These are phyloP conservation scores for Montipora capitata DNA, from an alignment of 92 coral and sea anemone species.

Conservation along the genomic window DNA sequence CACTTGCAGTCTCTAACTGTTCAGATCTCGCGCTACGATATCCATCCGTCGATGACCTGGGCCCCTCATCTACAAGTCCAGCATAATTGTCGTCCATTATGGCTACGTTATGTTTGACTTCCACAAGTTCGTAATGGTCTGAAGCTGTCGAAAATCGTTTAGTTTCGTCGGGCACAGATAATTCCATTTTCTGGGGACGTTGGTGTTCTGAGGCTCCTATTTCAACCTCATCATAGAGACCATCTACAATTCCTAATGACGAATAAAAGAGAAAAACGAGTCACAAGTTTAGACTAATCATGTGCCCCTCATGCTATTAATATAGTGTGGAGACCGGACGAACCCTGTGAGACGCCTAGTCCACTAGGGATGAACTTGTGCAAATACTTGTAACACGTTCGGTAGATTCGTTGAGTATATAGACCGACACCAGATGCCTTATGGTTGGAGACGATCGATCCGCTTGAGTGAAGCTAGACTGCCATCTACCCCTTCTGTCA, in stretches of 20 bases:
- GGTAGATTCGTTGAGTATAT: too few species aligned
- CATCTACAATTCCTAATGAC: not conserved
- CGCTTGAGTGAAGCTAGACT: too few species aligned
- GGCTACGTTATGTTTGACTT: not conserved
- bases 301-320: too few species aligned
- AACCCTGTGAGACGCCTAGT: too few species aligned
- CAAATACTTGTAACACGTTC: too few species aligned
- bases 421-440: too few species aligned
- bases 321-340: too few species aligned
- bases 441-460: too few species aligned
- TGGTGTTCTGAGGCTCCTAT: not conserved
- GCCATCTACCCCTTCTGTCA: too few species aligned
- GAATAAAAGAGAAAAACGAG: not conserved
- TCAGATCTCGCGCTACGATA: conserved; percentile 7
- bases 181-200: not conserved
- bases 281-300: too few species aligned
- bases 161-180: conserved; percentile 8
- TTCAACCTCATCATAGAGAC: conserved; percentile 48
- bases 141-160: conserved; percentile 31
- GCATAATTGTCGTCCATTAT: conserved; percentile 4
- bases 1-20: not conserved
- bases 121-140: conserved; percentile 38
- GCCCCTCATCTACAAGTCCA: conserved; percentile 19
- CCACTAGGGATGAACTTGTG: too few species aligned
- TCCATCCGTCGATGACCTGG: not conserved